Percentiles rank a stretch among this genome's conserved stretches.
Evolutionary conservation across 2,888 invertebrate species (phyloP).

Genomic region (Drosophila falleni): DNA sequence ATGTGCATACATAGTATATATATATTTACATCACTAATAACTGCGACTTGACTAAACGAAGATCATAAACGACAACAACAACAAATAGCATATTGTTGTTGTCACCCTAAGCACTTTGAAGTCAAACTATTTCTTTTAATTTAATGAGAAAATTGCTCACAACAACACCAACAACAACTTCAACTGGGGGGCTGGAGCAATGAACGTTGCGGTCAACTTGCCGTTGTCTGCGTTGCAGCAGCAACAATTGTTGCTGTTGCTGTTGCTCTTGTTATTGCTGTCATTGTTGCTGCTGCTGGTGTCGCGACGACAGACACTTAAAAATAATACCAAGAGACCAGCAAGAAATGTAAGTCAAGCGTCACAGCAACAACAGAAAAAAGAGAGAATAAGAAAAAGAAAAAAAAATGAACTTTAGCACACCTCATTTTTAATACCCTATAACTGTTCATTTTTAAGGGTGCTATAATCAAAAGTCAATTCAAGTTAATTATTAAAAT

Average conservation of each 20-base stretch:
- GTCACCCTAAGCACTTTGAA: constrained; percentile 51
- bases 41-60: not conserved
- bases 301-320: constrained; percentile 71
- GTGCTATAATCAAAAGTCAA: not conserved
- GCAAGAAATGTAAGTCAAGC: constrained; percentile 79
- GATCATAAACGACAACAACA: constrained; percentile 7
- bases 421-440: not conserved
- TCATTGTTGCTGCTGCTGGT: constrained; percentile 46
- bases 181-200: constrained; percentile 61
- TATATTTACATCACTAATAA: not conserved
- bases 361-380: constrained; percentile 44
- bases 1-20: not conserved
- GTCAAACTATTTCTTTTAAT: constrained; percentile 78
- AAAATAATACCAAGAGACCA: constrained; percentile 62
- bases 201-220: constrained; percentile 79
- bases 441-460: not conserved
- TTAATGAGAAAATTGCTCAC: constrained; percentile 74
- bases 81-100: constrained; percentile 23
- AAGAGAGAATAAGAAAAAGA: constrained; percentile 3
- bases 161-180: too few species aligned
- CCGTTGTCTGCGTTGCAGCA: constrained; percentile 47
- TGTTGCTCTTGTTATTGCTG: constrained; percentile 26
- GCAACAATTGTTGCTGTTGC: constrained; percentile 20
- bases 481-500: not conserved
- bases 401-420: not conserved